Evolutionary conservation across 2,888 invertebrate genomes (phyloP), one percentile per base, ranked within the genome.

Genomic region (Azorinus chamasolen): DNA sequence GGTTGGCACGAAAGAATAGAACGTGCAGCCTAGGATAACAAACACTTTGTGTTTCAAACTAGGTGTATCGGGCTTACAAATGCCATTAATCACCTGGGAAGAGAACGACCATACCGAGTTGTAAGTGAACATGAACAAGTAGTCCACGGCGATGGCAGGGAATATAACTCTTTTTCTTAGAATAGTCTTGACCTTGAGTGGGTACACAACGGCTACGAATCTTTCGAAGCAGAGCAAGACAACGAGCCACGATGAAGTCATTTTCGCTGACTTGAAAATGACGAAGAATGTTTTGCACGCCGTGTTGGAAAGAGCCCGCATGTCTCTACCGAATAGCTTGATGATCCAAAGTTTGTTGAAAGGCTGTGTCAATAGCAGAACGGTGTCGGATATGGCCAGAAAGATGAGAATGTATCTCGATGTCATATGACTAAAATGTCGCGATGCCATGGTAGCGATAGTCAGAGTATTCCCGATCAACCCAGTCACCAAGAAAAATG

Each of bases 161-260:
- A 76, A 12, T 1, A 82, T 37, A 8, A 76, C 79, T 37, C 82
- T 54, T 51, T 80, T 84, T 1, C 83, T 76, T 48, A 76, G 75
- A 32, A 88, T 81, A 0, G 48, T 20, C 51, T 84, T 86, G 0
- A 83, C 86, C 39, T 79, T 72, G 10, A 85, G 46, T 2, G 87
- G 86, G 59, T 83, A 80, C 59, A 84, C 84, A 0, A 88, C 86
- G 10, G 86, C 87, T 14, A 85, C 65, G 39, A 87, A 86, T 18
- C 88, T 77, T 51, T 88, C 87, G 32, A 85, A 62, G 54, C 83
- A 76, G 20, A 88, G 75, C 20, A 79, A 63, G 1, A 87, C 85
- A 2, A 88, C 80, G n/a, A 88, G 75, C 87, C 88, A 87, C 6
- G 87, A 87, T 18, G 87, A 87, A 18, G 83, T 81, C 83, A 87